Evolutionary conservation across 2,113 vertebrate genomes (phyloP).

Genomic region (Pelvicachromis taeniatus): DNA sequence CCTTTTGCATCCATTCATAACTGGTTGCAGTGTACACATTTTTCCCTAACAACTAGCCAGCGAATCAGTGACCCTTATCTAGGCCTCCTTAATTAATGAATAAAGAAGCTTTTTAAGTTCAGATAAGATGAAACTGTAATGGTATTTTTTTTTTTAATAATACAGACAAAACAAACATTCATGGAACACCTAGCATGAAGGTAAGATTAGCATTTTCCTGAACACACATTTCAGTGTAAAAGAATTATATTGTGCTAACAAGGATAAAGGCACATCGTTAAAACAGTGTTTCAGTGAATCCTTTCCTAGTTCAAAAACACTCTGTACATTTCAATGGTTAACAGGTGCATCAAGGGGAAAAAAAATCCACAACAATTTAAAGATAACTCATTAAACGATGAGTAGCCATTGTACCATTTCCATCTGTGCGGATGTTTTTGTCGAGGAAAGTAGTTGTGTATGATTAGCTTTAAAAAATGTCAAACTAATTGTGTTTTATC

Average conservation of each 20-base stretch:
- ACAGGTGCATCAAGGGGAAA: neutral
- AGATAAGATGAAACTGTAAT: neutral
- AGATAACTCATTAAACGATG: neutral
- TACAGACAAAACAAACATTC: neutral
- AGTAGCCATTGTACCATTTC: neutral
- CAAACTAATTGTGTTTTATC: neutral
- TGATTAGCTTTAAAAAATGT: neutral
- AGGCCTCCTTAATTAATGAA: neutral
- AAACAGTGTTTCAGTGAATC: slow-evolving; percentile 46
- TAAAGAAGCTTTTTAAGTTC: neutral
- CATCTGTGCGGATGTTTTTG: neutral
- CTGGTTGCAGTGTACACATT: neutral
- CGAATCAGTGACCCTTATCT: neutral
- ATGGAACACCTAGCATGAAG: neutral
- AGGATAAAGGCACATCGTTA: slow-evolving; percentile 50
- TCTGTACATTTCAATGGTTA: neutral
- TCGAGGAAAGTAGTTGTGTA: neutral
- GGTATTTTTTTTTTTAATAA: neutral
- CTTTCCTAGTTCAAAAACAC: neutral
- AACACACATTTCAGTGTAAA: slow-evolving; percentile 52
- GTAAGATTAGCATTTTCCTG: neutral
- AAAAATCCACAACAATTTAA: neutral
- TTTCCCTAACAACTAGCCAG: neutral
- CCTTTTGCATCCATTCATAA: neutral
- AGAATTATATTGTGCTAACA: neutral